Evolutionary conservation across 2,113 vertebrate species (phyloP).

Genomic region (Monopterus albus): DNA sequence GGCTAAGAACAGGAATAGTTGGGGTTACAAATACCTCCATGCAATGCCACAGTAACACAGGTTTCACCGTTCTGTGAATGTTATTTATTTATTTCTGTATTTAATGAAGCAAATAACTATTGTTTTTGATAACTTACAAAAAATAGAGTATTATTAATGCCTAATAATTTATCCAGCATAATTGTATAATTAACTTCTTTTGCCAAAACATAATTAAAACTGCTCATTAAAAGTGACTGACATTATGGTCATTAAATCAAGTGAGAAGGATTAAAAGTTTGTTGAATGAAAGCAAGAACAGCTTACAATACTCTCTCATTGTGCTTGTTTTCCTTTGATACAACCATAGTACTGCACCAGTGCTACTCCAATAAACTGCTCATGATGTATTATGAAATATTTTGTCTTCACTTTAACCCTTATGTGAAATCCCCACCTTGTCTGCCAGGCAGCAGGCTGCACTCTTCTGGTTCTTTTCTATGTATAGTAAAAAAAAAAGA

Average conservation of each 20-base stretch:
- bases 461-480: slow-evolving; percentile 74
- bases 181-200: slow-evolving; percentile 59
- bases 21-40: slow-evolving; percentile 25
- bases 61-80: slow-evolving; percentile 42
- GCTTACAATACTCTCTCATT: slow-evolving; percentile 30
- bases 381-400: slow-evolving; percentile 53
- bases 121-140: slow-evolving; percentile 65
- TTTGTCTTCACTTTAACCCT: slow-evolving; percentile 64
- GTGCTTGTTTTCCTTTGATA: slow-evolving; percentile 46
- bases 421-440: slow-evolving; percentile 56
- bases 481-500: slow-evolving; percentile 69
- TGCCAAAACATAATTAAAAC: slow-evolving; percentile 57
- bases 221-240: slow-evolving; percentile 42
- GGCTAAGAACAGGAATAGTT: slow-evolving; percentile 23
- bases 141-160: slow-evolving; percentile 70
- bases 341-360: slow-evolving; percentile 58
- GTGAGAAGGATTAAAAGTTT: slow-evolving; percentile 16
- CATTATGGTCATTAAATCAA: slow-evolving; percentile 32
- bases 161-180: slow-evolving; percentile 61
- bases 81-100: slow-evolving; percentile 74
- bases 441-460: slow-evolving; percentile 44
- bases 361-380: slow-evolving; percentile 56
- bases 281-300: slow-evolving; percentile 2
- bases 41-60: slow-evolving; percentile 35
- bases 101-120: slow-evolving; percentile 63